Conservation (phyloP, 2,113 vertebrate genomes). For the Ranitomeya variabilis region DNA sequence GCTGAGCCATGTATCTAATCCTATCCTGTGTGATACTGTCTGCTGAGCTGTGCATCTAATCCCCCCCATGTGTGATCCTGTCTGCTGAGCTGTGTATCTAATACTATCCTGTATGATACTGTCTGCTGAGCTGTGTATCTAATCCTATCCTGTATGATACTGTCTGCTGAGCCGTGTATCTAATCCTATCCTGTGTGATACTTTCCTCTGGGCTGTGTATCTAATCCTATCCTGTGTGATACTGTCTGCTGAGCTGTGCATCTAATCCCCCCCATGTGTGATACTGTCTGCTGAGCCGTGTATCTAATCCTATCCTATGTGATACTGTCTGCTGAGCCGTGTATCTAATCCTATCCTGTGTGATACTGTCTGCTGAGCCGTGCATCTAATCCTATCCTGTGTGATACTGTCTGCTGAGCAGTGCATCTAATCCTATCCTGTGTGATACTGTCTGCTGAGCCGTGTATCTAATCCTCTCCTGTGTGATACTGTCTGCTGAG, state of each 20-base stretch:
- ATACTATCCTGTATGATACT: neutral
- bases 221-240: neutral
- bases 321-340: neutral
- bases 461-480: no score
- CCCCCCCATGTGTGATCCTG: neutral
- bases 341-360: neutral
- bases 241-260: neutral
- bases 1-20: neutral
- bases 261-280: neutral
- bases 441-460: no score
- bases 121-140: neutral
- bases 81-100: neutral
- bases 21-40: neutral
- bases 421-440: neutral
- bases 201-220: neutral
- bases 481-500: neutral
- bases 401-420: neutral
- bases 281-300: no score
- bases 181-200: neutral
- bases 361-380: no score
- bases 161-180: neutral
- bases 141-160: neutral
- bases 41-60: constrained; percentile 1
- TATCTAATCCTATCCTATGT: neutral
- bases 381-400: neutral